Base-by-base conservation (phyloP, 1,140 invertebrate genomes). In the Hestina assimilis region DNA sequence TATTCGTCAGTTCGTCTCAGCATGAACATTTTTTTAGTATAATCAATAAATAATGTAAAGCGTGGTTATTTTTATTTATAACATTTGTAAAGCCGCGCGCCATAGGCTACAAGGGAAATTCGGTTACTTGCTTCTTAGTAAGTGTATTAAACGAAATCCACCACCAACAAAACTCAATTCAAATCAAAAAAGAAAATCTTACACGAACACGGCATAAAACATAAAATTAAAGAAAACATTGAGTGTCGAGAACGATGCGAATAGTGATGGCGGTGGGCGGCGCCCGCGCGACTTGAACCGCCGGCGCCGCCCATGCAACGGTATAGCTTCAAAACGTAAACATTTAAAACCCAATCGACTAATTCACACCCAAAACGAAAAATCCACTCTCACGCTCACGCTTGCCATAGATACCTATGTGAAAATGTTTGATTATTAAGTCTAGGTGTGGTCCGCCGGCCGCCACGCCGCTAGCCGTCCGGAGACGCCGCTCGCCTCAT, bases 371-470 rank as follows among this genome's bases (percentile, higher is more conserved):
- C 81, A 88, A 88, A 88, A 85, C 80, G 80, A 87, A 88, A 87
- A 88, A 88, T 86, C 76, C 84, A 88, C 84, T 88, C 84, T 84
- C 84, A 88, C 84, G 79, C 84, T 82, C 83, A 88, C 84, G 77
- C 84, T 88, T 85, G 82, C 83, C 83, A 87, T 87, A 88, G 83
- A 88, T 88, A 88, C 84, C 84, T 86, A 86, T 84, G 83, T 88
- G 83, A 83, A 85, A 84, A 87, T 79, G 79, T 85, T 83, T 79
- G 81, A 78, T 79, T 79, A 84, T 84, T 72, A 83, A 87, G 79
- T 82, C 72, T 82, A 84, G 83, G 79, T 82, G 83, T 76, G 62
- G 75, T 77, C 84, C 79, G 75, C 74, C 70, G 71, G 82, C 70
- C 72, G 82, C 72, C 69, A 69, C 82, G 75, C 73, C 73, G 80